Evolutionary conservation across 2,113 vertebrate species (phyloP), one percentile per base, ranked within the genome.

Genomic region (Malurus elegans): DNA sequence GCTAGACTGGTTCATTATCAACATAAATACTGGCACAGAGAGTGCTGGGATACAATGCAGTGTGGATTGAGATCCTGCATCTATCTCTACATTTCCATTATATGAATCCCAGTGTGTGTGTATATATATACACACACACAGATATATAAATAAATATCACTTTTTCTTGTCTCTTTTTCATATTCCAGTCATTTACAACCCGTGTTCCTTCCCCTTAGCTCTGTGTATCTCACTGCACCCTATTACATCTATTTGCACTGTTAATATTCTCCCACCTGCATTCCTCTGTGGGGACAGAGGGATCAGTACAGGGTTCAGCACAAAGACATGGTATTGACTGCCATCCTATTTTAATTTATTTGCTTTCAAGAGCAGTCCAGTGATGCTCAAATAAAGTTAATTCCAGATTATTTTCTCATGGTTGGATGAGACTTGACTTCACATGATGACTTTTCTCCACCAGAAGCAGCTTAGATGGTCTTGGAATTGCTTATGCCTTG

Each of bases 371-470:
- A 73, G 58, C 58, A 58, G 9, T 53, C 5, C 4, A 76, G 36
- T 61, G 36, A 6, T 34, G 90, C 50, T 72, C n/a, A 72, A 75
- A 81, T 21, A 54, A 29, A 94, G 76, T 83, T 90, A 94, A 94
- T 90, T 95, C 54, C 31, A 12, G 7, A 75, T 90, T 71, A 64
- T 72, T 75, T 82, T 87, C 72, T 67, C 48, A 61, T 69, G 70
- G 31, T 29, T 79, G 42, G 81, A 57, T 82, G 28, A 71, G 28
- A 53, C 25, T 79, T 64, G 48, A 72, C 61, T 94, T 95, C 20
- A 18, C 44, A 40, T 47, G 62, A 58, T 42, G 70, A 47, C 12
- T 60, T 25, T 71, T 89, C 65, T 67, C 65, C 48, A 60, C 8
- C 28, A 61, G 16, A 48, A 14, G 42, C 53, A 6, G 31, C n/a